Percentiles rank a stretch among this genome's conserved stretches.
Conservation (phyloP, 2,888 invertebrate genomes). For the Pediacus dermestoides region DNA sequence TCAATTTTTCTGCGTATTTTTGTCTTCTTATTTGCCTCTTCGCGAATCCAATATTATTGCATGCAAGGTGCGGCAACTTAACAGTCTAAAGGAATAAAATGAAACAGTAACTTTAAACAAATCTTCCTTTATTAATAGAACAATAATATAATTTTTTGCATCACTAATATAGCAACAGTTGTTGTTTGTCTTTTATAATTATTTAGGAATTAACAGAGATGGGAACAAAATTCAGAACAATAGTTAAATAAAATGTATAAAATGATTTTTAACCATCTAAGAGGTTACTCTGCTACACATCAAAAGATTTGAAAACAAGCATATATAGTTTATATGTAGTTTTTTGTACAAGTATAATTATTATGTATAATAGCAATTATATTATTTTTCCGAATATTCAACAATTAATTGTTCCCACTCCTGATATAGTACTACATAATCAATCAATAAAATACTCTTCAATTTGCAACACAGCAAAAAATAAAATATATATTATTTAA, state of each 20-base stretch:
- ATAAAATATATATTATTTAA: not conserved
- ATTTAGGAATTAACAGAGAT: conserved; percentile 6
- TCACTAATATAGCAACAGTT: too few species aligned
- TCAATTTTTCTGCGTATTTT: too few species aligned
- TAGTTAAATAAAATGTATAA: not conserved
- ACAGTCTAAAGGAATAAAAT: too few species aligned
- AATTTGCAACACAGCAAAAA: not conserved
- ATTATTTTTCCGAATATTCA: conserved; percentile 6
- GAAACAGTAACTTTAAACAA: too few species aligned
- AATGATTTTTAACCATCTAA: not conserved
- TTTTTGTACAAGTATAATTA: conserved; percentile 1
- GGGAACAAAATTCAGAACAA: conserved; percentile 6
- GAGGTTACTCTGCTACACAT: too few species aligned
- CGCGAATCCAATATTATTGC: too few species aligned
- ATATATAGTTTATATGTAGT: conserved; percentile 1
- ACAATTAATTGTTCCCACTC: conserved; percentile 12
- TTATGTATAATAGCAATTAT: too few species aligned
- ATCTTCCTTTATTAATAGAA: conserved; percentile 40
- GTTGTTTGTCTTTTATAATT: too few species aligned
- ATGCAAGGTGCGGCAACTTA: too few species aligned
- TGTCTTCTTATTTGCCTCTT: too few species aligned
- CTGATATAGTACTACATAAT: conserved; percentile 4
- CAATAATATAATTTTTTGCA: conserved; percentile 40
- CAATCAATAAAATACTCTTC: not conserved
- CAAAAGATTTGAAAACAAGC: not conserved